Base-by-base conservation (phyloP, 2,888 invertebrate genomes). In the Onchidella celtica region DNA sequence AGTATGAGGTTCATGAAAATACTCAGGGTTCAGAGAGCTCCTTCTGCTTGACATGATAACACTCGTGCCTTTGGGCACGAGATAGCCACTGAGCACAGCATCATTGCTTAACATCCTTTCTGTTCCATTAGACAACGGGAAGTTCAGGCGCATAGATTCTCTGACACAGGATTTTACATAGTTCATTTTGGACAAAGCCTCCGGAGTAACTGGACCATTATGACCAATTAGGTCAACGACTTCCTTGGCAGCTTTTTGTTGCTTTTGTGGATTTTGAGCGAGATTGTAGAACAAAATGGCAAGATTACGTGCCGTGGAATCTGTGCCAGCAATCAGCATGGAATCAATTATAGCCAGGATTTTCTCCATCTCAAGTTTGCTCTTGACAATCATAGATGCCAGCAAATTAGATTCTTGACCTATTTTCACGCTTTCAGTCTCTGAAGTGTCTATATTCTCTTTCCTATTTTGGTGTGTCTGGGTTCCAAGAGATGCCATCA, bases 91-190 rank as follows among this genome's bases (percentile, higher is more conserved):
- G 14, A 86, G 47, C 9, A 82, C 66, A 11, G 81, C 63, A 70
- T 87, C 88, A 11, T 72, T 34, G 24, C 84, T 81, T 11, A 88
- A 69, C 2, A 82, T 81, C 32, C 88, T 74, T 21, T 79, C 66
- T 21, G 82, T 78, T 4, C 88, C 88, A n/a, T 79, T 69, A 11
- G 81, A 65, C 29, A 85, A 59, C 0, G 87, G 86, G 72, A 84
- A 87, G 11, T 81, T 79, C n/a, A 85, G 76, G 84, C 91, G 86
- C 81, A 90, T 85, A 0, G 89, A 86, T 81, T 91, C 91, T 79
- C 90, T 91, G 40, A 91, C 83, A 69, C 89, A 90, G 3, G 90
- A 89, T 82, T 89, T 89, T n/a, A 90, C 79, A 83, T 90, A 92
- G 14, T 77, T 84, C 77, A 91, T 70, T 24, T 86, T 70, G 14